Percentiles rank a stretch among this genome's conserved stretches.
phyloP scores from a whole-genome alignment of 2,888 invertebrate genomes.

The Cylindroiulus punctatus region DNA sequence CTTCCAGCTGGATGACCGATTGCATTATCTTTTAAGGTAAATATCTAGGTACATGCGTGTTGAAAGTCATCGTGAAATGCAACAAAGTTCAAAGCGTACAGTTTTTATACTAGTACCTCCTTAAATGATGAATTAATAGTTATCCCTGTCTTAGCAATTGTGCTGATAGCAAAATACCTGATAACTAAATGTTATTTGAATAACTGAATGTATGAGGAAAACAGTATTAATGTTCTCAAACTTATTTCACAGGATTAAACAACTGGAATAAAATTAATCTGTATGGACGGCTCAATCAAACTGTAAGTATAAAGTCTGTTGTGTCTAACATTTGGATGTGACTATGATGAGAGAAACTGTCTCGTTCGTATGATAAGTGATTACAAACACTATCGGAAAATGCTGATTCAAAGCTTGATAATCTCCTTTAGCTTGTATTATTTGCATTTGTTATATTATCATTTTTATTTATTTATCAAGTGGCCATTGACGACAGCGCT shows the following conservation, averaged over 20 bases:
- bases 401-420: not conserved
- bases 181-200: not conserved
- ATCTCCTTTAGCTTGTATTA: no score
- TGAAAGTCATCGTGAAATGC: no score
- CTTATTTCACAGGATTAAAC: not conserved
- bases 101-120: no score
- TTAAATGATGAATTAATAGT: not conserved
- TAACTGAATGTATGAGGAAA: not conserved
- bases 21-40: no score
- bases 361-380: slow-evolving; percentile 42
- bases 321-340: not conserved
- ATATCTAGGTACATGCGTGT: no score
- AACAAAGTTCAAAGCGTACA: no score
- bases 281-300: not conserved
- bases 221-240: not conserved
- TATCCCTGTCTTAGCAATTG: slow-evolving; percentile 20
- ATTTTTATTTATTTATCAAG: no score
- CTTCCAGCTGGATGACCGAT: no score
- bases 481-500: no score
- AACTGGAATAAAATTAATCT: not conserved
- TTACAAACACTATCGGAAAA: not conserved
- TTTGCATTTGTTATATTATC: no score
- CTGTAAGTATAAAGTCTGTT: not conserved
- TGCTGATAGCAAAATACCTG: not conserved
- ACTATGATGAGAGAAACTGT: not conserved